phyloP scores from a whole-genome alignment of 2,113 vertebrate genomes.

The Chionis minor region DNA sequence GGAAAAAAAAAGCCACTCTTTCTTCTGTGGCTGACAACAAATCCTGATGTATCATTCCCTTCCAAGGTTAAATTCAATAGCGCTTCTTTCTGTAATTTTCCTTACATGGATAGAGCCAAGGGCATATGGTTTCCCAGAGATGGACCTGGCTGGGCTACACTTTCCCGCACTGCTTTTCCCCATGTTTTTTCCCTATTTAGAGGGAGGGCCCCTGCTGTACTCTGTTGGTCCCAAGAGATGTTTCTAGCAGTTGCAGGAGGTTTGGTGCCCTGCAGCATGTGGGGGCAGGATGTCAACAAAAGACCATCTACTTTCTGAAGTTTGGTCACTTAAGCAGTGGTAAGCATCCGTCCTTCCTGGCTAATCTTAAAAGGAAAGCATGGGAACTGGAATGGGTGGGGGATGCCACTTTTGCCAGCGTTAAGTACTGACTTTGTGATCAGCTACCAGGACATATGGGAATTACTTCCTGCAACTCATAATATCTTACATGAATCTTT shows the following conservation, averaged over 20 bases:
- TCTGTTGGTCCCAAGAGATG: not conserved
- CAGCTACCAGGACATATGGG: not conserved
- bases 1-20: not conserved
- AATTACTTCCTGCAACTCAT: not conserved
- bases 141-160: not conserved
- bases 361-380: not conserved
- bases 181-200: not conserved
- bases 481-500: not conserved
- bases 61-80: not conserved
- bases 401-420: not conserved
- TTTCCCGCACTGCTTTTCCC: not conserved
- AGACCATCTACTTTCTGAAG: not conserved
- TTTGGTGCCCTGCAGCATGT: not conserved
- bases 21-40: not conserved
- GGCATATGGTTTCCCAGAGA: not conserved
- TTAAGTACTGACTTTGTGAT: not conserved
- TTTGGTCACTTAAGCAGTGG: not conserved
- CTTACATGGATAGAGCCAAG: accelerated
- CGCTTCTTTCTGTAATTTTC: not conserved
- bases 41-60: not conserved
- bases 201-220: not conserved
- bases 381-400: not conserved
- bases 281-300: not conserved
- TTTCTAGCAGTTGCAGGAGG: not conserved
- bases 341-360: not conserved